A percentile compares a stretch with the other conserved stretches of the same genome.
Evolutionary conservation across 2,797 vertebrate genomes (phyloP).

Genomic region (Myiotriccus ornatus): DNA sequence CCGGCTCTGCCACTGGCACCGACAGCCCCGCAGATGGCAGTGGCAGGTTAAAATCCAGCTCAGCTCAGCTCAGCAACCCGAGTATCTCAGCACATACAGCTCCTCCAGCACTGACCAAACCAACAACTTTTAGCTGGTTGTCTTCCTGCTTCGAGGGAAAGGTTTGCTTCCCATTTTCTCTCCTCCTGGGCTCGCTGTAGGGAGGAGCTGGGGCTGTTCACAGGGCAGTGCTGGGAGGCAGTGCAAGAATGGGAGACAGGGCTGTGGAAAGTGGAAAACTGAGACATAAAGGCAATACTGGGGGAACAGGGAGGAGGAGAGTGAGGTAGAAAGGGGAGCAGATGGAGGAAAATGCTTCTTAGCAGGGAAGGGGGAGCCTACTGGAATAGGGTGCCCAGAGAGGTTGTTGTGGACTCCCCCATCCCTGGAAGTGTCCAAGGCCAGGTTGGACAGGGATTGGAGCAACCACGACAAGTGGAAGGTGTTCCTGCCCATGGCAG

Average conservation of each 20-base stretch:
- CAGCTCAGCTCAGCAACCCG: background rate
- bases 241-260: background rate
- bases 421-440: background rate
- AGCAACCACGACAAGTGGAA: background rate
- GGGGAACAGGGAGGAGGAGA: background rate
- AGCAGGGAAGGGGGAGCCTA: background rate
- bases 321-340: background rate
- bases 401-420: background rate
- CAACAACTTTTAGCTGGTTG: fast-evolving
- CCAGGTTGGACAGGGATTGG: background rate
- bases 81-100: fast-evolving
- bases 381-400: background rate
- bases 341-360: background rate
- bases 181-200: background rate
- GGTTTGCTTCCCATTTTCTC: background rate
- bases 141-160: background rate
- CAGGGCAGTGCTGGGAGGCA: background rate
- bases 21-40: slow-evolving; percentile 48
- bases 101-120: background rate
- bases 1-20: background rate
- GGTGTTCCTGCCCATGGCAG: background rate
- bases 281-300: background rate
- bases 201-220: fast-evolving
- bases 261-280: background rate
- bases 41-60: slow-evolving; percentile 21